phyloP scores from a whole-genome alignment of 64 coral and sea anemone genomes.

The Pocillopora damicornis region DNA sequence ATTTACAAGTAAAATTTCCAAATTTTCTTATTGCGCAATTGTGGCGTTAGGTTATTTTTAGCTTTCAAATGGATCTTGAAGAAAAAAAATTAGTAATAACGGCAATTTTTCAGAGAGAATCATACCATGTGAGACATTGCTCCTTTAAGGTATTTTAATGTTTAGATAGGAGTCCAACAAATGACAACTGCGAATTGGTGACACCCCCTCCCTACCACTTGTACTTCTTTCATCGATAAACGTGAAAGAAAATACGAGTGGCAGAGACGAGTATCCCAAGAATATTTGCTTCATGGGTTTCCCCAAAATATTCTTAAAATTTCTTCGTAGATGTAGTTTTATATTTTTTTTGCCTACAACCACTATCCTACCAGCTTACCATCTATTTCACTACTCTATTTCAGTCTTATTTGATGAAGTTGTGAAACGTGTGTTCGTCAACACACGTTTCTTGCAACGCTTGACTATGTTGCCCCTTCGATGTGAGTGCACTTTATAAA shows the following conservation, averaged over 20 bases:
- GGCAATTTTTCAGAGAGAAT: too few species aligned
- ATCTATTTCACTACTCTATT: background rate
- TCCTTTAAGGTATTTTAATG: too few species aligned
- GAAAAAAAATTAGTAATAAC: too few species aligned
- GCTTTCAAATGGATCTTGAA: too few species aligned
- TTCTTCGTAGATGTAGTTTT: background rate
- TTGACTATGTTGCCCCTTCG: background rate
- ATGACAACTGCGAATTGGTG: background rate
- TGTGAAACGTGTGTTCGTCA: background rate
- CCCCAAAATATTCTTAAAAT: too few species aligned
- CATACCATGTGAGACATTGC: too few species aligned
- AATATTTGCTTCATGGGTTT: too few species aligned
- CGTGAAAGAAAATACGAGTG: slow-evolving; percentile 56
- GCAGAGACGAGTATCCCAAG: slow-evolving; percentile 29
- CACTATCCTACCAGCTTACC: background rate
- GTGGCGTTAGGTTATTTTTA: too few species aligned
- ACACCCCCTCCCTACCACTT: slow-evolving; percentile 66
- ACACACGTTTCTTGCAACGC: background rate
- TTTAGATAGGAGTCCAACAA: background rate
- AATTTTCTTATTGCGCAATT: too few species aligned
- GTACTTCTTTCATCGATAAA: slow-evolving; percentile 67
- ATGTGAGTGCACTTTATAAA: background rate
- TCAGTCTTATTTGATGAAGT: background rate
- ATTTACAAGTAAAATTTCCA: too few species aligned
- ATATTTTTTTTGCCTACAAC: background rate